Conservation (phyloP, 2,113 vertebrate genomes). For the Paralichthys olivaceus region DNA sequence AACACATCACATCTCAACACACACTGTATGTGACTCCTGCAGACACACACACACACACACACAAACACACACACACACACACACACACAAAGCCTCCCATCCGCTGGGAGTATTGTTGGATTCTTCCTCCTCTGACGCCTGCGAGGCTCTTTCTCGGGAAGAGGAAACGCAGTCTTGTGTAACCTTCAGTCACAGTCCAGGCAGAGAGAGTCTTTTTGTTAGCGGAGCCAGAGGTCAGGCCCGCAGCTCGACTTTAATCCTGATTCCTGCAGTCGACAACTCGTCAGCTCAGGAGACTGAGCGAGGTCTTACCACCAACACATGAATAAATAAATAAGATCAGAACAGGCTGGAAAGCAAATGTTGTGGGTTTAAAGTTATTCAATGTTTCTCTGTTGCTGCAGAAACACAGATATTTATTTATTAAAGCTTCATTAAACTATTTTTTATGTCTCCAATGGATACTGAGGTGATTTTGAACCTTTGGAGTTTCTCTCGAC, state of each 20-base stretch:
- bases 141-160: constrained; percentile 51
- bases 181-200: constrained; percentile 29
- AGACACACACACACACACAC: constrained; percentile 1
- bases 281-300: no score
- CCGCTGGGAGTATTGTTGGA: constrained; percentile 68
- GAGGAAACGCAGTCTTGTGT: constrained; percentile 67
- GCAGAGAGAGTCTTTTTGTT: constrained; percentile 24
- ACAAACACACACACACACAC: constrained; percentile 25
- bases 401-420: no score
- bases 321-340: no score
- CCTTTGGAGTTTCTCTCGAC: no score
- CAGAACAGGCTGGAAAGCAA: no score
- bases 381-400: no score
- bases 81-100: constrained; percentile 41
- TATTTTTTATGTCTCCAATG: no score
- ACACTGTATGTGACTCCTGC: neutral
- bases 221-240: neutral
- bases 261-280: neutral
- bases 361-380: no score
- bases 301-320: no score
- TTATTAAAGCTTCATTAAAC: no score
- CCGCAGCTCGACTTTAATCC: neutral
- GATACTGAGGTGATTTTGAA: no score
- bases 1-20: constrained; percentile 33
- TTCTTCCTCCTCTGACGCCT: constrained; percentile 66